Percentiles rank a stretch among this genome's conserved stretches.
phyloP scores from a whole-genome alignment of 2,113 vertebrate genomes.

The Hippopotamus amphibius region DNA sequence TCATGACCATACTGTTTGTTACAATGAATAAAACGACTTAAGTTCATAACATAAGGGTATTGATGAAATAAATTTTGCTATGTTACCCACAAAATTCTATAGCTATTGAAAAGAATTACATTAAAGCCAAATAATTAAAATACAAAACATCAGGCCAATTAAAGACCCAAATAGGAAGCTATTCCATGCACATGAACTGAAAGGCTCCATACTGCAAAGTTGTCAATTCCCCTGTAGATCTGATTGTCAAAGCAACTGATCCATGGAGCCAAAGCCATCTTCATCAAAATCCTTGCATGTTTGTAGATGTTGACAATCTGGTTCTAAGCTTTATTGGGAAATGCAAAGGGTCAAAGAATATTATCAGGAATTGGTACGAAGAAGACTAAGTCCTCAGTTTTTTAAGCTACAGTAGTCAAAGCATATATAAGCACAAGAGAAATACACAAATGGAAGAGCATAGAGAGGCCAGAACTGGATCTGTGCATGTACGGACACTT shows the following conservation, averaged over 20 bases:
- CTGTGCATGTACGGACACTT: too few relatives aligned
- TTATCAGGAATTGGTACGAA: neutral
- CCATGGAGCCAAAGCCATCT: neutral
- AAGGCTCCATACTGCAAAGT: neutral
- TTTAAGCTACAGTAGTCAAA: neutral
- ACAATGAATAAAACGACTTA: neutral
- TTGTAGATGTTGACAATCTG: neutral
- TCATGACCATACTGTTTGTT: neutral
- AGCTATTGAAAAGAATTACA: neutral
- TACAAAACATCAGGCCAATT: neutral
- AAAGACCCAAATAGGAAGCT: neutral
- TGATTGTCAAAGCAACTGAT: neutral
- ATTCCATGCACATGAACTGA: neutral
- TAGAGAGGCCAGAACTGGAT: neutral
- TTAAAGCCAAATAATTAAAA: constrained; percentile 3
- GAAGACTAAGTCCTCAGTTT: neutral
- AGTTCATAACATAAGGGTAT: neutral
- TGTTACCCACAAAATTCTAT: neutral
- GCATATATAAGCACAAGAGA: neutral
- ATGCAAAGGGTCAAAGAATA: neutral
- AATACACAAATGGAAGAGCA: neutral
- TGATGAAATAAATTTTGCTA: neutral
- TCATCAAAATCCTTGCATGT: neutral
- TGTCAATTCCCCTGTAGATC: neutral
- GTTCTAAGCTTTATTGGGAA: constrained; percentile 29